Conservation (phyloP, 1,140 invertebrate genomes). For the Eurytemora carolleeae region DNA sequence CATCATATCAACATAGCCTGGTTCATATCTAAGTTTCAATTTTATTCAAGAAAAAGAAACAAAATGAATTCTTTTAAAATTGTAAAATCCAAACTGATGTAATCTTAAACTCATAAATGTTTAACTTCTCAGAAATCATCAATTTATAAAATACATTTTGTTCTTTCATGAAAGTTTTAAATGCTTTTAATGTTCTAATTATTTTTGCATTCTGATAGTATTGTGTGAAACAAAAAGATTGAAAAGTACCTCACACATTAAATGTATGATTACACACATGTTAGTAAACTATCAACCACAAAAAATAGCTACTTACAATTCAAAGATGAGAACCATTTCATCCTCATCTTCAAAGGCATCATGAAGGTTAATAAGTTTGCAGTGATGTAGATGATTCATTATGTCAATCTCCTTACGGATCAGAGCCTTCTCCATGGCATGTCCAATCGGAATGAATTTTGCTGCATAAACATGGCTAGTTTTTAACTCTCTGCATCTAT, state of each 20-base stretch:
- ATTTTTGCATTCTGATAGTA: too few species aligned
- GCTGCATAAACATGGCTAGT: slow-evolving; percentile 95
- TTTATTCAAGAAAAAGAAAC: background rate
- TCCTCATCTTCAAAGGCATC: slow-evolving; percentile 98
- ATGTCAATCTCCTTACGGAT: slow-evolving; percentile 97
- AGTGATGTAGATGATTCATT: slow-evolving; percentile 96
- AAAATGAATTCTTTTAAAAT: background rate
- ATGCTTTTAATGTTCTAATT: too few species aligned
- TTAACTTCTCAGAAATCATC: too few species aligned
- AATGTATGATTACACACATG: too few species aligned
- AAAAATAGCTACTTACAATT: slow-evolving; percentile 59
- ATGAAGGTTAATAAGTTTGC: slow-evolving; percentile 88
- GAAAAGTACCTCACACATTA: too few species aligned
- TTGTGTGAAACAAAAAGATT: too few species aligned
- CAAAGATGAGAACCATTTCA: slow-evolving; percentile 96
- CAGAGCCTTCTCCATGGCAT: slow-evolving; percentile 83
- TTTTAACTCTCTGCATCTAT: slow-evolving; percentile 80
- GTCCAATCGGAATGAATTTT: slow-evolving; percentile 93
- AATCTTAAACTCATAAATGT: too few species aligned
- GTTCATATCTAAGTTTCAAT: background rate
- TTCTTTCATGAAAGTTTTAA: too few species aligned
- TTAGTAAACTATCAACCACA: slow-evolving; percentile 5
- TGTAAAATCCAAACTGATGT: too few species aligned
- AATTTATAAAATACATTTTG: too few species aligned
- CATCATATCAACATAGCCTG: slow-evolving; percentile 3